Base-by-base conservation (phyloP, 2,797 vertebrate species). In the Semotilus atromaculatus region DNA sequence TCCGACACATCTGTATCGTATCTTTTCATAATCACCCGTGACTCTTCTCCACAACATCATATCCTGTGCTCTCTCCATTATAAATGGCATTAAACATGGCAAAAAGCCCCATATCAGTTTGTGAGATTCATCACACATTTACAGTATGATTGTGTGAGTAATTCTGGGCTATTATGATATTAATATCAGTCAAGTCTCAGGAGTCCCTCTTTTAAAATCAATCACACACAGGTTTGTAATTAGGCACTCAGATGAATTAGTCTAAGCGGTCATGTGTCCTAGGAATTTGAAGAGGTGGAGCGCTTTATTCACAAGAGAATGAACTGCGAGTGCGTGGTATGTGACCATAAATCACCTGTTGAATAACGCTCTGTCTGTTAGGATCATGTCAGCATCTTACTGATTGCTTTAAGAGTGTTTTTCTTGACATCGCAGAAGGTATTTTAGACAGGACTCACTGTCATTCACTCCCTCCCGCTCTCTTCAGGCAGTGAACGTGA, bases 401-500 rank as follows among this genome's bases (percentile, higher is more conserved):
- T 76, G 53, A 26, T 60, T 36, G 36, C 34, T 76, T 58, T 34
- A 74, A 53, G 10, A 34, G 29, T 23, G 48, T 7, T 53, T 53
- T 53, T 51, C 26, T 13, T 58, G 21, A 60, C 34, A 26, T 53
- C 13, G 18, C 6, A 23, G 26, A 51, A 14, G 48, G 21, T 40
- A 60, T 60, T 60, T 26, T 60, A 40, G 16, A 64, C 5, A 18
- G 1, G 8, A 26, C 71, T 70, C 21, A 23, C 48, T 58, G 31
- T 74, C 62, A 4, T 43, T 70, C 6, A 71, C 31, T 82, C 45
- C 26, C 10, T 38, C 0, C 81, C 78, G 76, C 26, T 48, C 21
- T 67, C 34, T 26, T 2, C 93, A 99, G 98, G 96, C 95, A 76
- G 96, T 99, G 87, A 96, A 96, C 80, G 94, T 93, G 14, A 96